Conservation (phyloP, 2,888 invertebrate species). For the Drosophila formosana region DNA sequence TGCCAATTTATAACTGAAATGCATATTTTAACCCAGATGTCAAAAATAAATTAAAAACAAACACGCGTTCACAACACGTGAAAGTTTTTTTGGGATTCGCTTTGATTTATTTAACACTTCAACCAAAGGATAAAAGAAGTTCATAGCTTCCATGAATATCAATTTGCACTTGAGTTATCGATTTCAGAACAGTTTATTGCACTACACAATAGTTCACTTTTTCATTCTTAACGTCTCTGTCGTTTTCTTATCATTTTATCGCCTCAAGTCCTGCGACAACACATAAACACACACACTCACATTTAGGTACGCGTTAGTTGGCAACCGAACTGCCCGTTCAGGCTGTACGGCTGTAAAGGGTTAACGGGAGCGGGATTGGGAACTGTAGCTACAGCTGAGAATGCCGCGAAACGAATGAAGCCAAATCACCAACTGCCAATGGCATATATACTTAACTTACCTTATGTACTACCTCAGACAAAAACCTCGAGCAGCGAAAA, state of each 20-base stretch:
- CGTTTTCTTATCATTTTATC: slow-evolving; percentile 38
- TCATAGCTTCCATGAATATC: neutral
- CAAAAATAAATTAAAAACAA: slow-evolving; percentile 23
- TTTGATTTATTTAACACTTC: neutral
- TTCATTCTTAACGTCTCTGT: neutral
- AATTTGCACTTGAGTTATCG: slow-evolving; percentile 4
- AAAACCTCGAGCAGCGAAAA: slow-evolving; percentile 57
- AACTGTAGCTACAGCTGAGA: slow-evolving; percentile 65
- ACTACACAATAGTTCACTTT: slow-evolving; percentile 26
- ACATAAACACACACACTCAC: slow-evolving; percentile 44
- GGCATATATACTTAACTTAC: slow-evolving; percentile 73
- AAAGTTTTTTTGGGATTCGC: slow-evolving; percentile 10
- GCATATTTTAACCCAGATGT: slow-evolving; percentile 40
- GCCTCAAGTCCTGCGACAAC: slow-evolving; percentile 33
- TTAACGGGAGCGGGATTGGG: slow-evolving; percentile 28
- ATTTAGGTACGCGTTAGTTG: slow-evolving; percentile 27
- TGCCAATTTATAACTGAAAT: slow-evolving; percentile 48
- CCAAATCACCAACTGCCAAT: slow-evolving; percentile 74
- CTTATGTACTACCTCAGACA: slow-evolving; percentile 40
- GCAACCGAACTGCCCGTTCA: slow-evolving; percentile 33
- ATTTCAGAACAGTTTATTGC: slow-evolving; percentile 16
- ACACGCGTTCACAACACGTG: slow-evolving; percentile 20
- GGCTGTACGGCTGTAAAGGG: slow-evolving; percentile 11
- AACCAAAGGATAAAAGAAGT: neutral
- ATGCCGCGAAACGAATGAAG: slow-evolving; percentile 80